phyloP scores from a whole-genome alignment of 2,113 vertebrate genomes.

The Orycteropus afer region DNA sequence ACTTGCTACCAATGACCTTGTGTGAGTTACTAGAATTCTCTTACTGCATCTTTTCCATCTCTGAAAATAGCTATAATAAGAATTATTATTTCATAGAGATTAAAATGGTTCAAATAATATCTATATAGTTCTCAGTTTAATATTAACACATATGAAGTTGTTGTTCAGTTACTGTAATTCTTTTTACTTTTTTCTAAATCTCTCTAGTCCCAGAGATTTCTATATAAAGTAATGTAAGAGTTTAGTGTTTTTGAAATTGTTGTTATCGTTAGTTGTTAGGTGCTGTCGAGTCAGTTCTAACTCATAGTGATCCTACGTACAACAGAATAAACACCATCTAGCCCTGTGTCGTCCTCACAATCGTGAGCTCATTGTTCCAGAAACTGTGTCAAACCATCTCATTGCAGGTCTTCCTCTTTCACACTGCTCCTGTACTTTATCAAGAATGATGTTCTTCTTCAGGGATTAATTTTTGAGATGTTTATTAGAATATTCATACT shows the following conservation, averaged over 20 bases:
- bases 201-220: background rate
- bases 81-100: background rate
- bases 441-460: too few relatives aligned
- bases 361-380: too few relatives aligned
- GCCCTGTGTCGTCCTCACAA: too few relatives aligned
- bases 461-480: too few relatives aligned
- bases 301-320: too few relatives aligned
- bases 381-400: too few relatives aligned
- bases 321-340: too few relatives aligned
- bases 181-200: background rate
- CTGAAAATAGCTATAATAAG: background rate
- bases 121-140: background rate
- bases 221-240: background rate
- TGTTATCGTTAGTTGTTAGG: too few relatives aligned
- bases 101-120: background rate
- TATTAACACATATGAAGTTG: background rate
- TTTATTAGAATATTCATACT: too few relatives aligned
- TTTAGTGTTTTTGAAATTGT: background rate
- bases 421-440: too few relatives aligned
- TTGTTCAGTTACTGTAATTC: background rate
- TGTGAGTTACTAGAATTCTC: background rate
- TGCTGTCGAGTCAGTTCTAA: too few relatives aligned
- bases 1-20: background rate
- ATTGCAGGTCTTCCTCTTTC: too few relatives aligned
- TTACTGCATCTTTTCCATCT: background rate